Evolutionary conservation across 2,888 invertebrate genomes (phyloP), one percentile per base, ranked within the genome.

Genomic region (Sphaerophoria taeniata): DNA sequence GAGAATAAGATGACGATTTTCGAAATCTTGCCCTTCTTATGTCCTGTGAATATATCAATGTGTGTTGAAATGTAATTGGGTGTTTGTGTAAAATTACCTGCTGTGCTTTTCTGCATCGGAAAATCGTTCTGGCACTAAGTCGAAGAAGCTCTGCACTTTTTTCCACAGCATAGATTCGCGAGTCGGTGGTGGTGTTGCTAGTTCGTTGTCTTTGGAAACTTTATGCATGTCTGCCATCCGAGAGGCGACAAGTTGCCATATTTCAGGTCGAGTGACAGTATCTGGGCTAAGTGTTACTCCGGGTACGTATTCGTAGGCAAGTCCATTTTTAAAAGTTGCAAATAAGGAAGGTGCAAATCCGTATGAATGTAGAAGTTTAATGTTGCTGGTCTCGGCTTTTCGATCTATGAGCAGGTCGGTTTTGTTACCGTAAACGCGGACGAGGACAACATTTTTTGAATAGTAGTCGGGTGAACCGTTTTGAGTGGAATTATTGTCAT

Each of bases 371-470:
- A 97, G 92, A 87, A 95, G 88, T 84, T 93, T 90, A 80, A 94
- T 93, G 89, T 94, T 94, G 87, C 93, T 94, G 76, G 95, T 95
- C 93, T 98, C 98, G 67, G 95, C 95, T 90, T 95, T 94, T 87
- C 98, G 94, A 91, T 99, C 97, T 90, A 99, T 98, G 86, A 99
- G 94, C 88, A 97, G 93, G 92, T 98, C 98, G 2, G 98, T 98
- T 92, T 98, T 98, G 89, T 96, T 95, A 16, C 99, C 99, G 93
- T 98, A 98, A 84, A 99, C 95, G 88, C 98, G 94, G 33, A 99
- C 94, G 72, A 99, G 94, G 2, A 98, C 94, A 89, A 96, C 95
- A 89, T 96, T 95, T 88, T 89, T 89, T 80, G 88, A 88, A 87
- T 85, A 87, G 72, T 88, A 74, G 47, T 88, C 76, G 49, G 63